Evolutionary conservation across 2,797 vertebrate genomes (phyloP), one percentile per base, ranked within the genome.

Genomic region (Decapterus maruadsi): DNA sequence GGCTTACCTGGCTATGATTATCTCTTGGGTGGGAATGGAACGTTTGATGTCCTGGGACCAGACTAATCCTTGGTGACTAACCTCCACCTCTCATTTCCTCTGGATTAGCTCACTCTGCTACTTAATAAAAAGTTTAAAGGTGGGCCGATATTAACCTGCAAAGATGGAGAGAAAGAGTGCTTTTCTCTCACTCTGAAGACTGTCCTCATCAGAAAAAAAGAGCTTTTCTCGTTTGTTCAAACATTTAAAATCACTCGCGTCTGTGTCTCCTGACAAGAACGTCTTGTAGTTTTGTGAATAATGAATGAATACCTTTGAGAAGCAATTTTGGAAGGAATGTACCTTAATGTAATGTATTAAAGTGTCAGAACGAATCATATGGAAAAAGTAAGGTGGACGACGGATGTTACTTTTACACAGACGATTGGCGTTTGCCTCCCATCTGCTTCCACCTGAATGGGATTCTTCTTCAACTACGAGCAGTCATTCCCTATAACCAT

Each of bases 1-100:
- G 94, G 92, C 82, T 86, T 93, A 93, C 83, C 14, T 88, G 95
- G 83, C 95, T 95, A 94, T 87, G 90, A 93, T 94, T 93, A 94
- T 92, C 93, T 93, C 87, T 93, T 95, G 95, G 96, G 97, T 96
- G 96, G 96, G 92, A 96, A 96, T 91, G 89, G 89, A 91, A 80
- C 85, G 93, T 96, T 97, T 96, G 95, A 97, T 95, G 88, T 92
- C 92, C 87, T 86, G 90, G 90, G 91, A 92, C 87, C 48, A 81
- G 88, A 84, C 85, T 96, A 96, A 95, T 95, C 94, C 95, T 90
- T 92, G 95, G 96, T 94, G 93, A 95, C 91, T 96, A 96, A 96
- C 95, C 94, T 94, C 87, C 93, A 95, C 93, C 95, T 95, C 95
- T 97, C 95, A 97, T 97, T 98, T 96, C 95, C 92, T 95, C 77